Conservation (phyloP, 2,888 invertebrate species). For the Idaea dimidiata region DNA sequence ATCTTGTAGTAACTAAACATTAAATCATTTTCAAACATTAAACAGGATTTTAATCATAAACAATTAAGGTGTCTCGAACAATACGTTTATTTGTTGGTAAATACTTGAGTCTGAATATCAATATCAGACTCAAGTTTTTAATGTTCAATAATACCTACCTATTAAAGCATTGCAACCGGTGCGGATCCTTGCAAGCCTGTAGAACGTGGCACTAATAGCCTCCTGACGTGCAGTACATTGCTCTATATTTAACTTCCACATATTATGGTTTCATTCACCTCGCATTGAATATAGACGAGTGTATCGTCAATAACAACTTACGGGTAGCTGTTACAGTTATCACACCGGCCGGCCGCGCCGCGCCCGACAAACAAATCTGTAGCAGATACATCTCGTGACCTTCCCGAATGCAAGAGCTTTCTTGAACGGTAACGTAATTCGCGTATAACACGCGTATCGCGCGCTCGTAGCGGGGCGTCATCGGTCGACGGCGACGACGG, state of each 20-base stretch:
- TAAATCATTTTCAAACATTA: no score
- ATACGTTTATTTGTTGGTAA: no score
- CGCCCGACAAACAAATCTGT: slow-evolving; percentile 10
- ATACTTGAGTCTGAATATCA: background rate
- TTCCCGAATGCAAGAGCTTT: slow-evolving; percentile 38
- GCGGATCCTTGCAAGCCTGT: slow-evolving; percentile 6
- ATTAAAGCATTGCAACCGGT: background rate
- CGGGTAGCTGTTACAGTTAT: slow-evolving; percentile 30
- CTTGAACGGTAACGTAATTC: slow-evolving; percentile 63
- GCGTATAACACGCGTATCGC: slow-evolving; percentile 54
- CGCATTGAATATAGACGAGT: slow-evolving; percentile 43
- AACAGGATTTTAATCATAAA: no score
- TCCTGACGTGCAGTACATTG: slow-evolving; percentile 39
- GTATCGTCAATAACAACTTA: slow-evolving; percentile 35
- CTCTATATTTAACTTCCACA: slow-evolving; percentile 67
- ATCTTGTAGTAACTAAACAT: no score
- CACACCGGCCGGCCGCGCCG: slow-evolving; percentile 16
- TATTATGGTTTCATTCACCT: slow-evolving; percentile 68
- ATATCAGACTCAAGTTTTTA: background rate
- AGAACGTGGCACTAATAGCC: slow-evolving; percentile 52
- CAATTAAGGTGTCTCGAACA: no score
- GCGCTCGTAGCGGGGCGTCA: slow-evolving; percentile 48
- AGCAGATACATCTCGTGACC: slow-evolving; percentile 27
- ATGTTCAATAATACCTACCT: background rate
- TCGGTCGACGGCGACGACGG: slow-evolving; percentile 43